phyloP scores from a whole-genome alignment of 2,888 invertebrate species.

The Laspeyria flexula region DNA sequence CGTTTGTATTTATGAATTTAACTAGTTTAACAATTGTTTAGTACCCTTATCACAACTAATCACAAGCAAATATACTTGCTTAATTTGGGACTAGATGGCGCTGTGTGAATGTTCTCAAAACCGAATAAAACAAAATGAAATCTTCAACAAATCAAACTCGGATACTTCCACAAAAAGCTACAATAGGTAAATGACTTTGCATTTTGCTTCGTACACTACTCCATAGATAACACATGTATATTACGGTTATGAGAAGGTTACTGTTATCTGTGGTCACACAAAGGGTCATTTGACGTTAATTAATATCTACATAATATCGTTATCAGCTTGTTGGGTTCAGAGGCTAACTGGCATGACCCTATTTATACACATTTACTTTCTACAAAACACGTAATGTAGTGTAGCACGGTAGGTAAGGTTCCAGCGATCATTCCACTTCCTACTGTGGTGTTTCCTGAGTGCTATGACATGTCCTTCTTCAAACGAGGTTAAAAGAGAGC shows the following conservation, averaged over 20 bases:
- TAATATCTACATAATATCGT: conserved; percentile 2
- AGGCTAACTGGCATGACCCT: background rate
- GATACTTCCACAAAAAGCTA: background rate
- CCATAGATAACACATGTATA: conserved; percentile 11
- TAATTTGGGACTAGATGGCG: too few relatives aligned
- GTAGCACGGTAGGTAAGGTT: too few relatives aligned
- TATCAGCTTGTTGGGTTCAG: background rate
- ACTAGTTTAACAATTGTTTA: too few relatives aligned
- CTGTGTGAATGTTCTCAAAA: too few relatives aligned
- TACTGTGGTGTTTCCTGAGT: too few relatives aligned
- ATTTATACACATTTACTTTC: conserved; percentile 1
- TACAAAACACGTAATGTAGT: background rate
- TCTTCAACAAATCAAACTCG: background rate
- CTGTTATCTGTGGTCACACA: conserved; percentile 2
- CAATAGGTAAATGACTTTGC: background rate
- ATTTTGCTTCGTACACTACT: conserved; percentile 3
- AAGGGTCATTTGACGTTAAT: conserved; percentile 5
- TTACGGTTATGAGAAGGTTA: conserved; percentile 8
- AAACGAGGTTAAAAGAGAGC: too few relatives aligned
- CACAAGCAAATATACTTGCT: too few relatives aligned
- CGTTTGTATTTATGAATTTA: too few relatives aligned
- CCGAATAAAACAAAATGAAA: too few relatives aligned
- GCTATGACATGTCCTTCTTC: too few relatives aligned
- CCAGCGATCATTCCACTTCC: too few relatives aligned
- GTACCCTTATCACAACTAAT: too few relatives aligned